Conservation (phyloP, 2,888 invertebrate genomes). For the Gymnocheta viridis region DNA sequence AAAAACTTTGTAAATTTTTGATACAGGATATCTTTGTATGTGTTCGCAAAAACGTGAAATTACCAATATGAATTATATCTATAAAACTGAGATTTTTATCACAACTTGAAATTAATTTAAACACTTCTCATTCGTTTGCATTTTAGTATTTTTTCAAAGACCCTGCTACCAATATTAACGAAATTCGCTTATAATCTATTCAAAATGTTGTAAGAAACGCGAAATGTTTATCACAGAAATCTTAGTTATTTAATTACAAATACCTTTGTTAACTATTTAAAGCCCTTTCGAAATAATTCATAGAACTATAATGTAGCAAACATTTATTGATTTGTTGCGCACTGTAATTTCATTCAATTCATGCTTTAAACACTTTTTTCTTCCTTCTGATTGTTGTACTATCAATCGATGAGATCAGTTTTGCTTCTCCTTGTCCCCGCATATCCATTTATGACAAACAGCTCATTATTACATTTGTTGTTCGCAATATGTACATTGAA, state of each 20-base stretch:
- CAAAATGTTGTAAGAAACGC: no score
- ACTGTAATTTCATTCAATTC: constrained; percentile 59
- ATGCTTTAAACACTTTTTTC: constrained; percentile 35
- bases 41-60: no score
- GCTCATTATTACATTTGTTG: constrained; percentile 61
- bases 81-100: no score
- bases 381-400: constrained; percentile 29
- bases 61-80: no score
- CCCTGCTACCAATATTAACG: no score
- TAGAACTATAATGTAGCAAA: background rate
- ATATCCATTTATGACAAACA: constrained; percentile 65
- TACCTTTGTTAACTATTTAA: background rate
- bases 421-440: background rate
- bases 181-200: no score
- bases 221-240: constrained; percentile 4
- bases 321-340: constrained; percentile 54
- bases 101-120: no score
- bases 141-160: no score
- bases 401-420: constrained; percentile 36
- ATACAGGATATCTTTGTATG: no score
- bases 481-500: constrained; percentile 35
- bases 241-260: constrained; percentile 17
- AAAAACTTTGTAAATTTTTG: no score
- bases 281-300: background rate
- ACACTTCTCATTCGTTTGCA: no score